Conservation (phyloP, 2,113 vertebrate genomes). For the Apaloderma vittatum region DNA sequence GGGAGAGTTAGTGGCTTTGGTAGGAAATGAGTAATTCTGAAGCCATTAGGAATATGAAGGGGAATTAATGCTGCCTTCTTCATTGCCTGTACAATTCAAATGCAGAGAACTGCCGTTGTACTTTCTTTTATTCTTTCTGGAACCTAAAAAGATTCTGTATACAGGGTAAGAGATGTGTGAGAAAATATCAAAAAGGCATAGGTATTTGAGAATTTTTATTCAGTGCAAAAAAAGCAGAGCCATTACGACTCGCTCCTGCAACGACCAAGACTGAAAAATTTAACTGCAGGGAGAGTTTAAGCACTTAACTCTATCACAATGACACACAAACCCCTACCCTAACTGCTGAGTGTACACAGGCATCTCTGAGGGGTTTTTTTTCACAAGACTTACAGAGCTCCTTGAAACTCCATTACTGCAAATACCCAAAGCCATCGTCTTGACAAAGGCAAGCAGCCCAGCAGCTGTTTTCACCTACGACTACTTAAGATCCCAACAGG, state of each 20-base stretch:
- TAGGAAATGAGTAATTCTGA: background rate
- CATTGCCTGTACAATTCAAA: background rate
- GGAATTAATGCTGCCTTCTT: background rate
- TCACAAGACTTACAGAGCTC: background rate
- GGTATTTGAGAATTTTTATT: background rate
- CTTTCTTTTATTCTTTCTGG: background rate
- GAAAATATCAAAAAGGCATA: background rate
- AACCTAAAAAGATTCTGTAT: background rate
- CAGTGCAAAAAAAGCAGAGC: background rate
- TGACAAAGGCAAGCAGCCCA: background rate
- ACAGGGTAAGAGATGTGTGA: background rate
- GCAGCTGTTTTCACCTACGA: background rate
- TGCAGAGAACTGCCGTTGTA: rapidly evolving
- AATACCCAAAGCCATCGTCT: rapidly evolving
- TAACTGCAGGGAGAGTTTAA: background rate
- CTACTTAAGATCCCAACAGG: background rate
- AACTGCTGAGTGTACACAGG: background rate
- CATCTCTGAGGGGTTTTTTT: rapidly evolving
- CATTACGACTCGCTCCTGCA: background rate
- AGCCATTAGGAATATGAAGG: background rate
- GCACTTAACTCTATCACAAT: background rate
- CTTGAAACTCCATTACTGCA: background rate
- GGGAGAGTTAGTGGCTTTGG: background rate
- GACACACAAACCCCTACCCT: background rate
- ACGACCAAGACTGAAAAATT: background rate